Conservation (phyloP, 2,888 invertebrate species). For the Anthrax anthrax region DNA sequence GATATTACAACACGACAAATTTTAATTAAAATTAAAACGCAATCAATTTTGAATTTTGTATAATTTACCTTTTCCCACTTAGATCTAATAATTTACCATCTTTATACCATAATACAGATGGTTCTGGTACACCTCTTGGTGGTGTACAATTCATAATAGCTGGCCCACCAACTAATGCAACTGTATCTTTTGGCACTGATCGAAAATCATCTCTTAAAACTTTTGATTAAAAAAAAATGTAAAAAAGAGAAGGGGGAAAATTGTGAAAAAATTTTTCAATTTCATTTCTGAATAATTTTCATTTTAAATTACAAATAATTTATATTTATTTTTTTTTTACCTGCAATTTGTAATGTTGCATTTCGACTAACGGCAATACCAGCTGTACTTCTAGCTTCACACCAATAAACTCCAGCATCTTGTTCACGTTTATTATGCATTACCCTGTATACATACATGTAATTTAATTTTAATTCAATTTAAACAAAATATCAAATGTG, state of each 20-base stretch:
- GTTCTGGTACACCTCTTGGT: conserved; percentile 19
- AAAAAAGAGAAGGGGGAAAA: too few species aligned
- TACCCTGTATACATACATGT: conserved; percentile 13
- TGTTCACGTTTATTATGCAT: conserved; percentile 63
- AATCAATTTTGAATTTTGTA: too few species aligned
- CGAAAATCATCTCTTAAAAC: conserved; percentile 19
- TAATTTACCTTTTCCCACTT: conserved; percentile 18
- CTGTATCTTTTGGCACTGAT: conserved; percentile 18
- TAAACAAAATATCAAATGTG: too few species aligned
- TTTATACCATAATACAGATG: conserved; percentile 20
- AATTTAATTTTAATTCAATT: neutral
- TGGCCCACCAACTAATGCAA: conserved; percentile 20
- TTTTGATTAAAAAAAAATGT: neutral
- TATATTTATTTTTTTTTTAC: conserved; percentile 31
- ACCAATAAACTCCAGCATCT: conserved; percentile 67
- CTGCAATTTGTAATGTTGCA: conserved; percentile 64
- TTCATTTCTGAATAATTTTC: neutral
- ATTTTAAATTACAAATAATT: neutral
- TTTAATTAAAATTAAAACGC: too few species aligned
- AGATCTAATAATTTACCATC: conserved; percentile 19
- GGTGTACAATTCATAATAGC: conserved; percentile 19
- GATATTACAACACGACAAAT: too few species aligned
- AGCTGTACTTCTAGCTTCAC: conserved; percentile 58
- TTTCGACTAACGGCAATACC: conserved; percentile 60
- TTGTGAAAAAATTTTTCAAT: too few species aligned